A percentile compares a stretch with the other conserved stretches of the same genome.
These are phyloP conservation scores for Tachyglossus aculeatus DNA, from an alignment of 2,797 vertebrate species.

Conservation along the genomic window DNA sequence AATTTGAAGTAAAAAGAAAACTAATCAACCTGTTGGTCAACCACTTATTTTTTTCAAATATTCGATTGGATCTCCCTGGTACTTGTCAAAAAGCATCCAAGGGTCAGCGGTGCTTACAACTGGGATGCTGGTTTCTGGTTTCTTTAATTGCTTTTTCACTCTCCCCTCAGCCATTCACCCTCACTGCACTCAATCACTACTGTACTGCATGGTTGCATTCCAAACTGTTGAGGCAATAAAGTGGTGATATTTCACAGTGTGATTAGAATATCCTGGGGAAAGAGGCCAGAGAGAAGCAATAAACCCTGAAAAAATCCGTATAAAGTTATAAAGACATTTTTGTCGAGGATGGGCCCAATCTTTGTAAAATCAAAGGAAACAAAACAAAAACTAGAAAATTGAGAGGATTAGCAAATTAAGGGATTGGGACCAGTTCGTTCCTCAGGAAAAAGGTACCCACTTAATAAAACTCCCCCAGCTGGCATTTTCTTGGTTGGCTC, in stretches of 20 bases:
- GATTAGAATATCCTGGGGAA: no score
- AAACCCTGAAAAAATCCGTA: no score
- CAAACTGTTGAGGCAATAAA: no score
- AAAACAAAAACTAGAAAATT: neutral
- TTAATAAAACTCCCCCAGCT: neutral
- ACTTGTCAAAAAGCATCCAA: neutral
- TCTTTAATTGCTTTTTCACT: conserved; percentile 11
- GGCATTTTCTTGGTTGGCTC: neutral
- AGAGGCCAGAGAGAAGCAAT: no score
- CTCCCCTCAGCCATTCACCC: no score
- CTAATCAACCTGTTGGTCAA: neutral
- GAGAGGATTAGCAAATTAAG: neutral
- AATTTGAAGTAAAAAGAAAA: neutral
- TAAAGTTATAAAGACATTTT: no score
- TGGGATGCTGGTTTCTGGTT: conserved; percentile 13
- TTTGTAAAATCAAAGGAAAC: no score
- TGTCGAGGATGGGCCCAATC: no score
- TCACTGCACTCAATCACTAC: no score
- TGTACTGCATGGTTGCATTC: no score
- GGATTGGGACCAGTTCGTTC: neutral
- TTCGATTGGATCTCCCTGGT: conserved; percentile 13
- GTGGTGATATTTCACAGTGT: no score
- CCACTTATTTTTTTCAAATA: conserved; percentile 26
- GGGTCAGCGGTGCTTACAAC: neutral
- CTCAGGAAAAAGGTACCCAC: neutral